A percentile compares a stretch with the other conserved stretches of the same genome.
Evolutionary conservation across 2,113 vertebrate species (phyloP).

Genomic region (Antennarius striatus): DNA sequence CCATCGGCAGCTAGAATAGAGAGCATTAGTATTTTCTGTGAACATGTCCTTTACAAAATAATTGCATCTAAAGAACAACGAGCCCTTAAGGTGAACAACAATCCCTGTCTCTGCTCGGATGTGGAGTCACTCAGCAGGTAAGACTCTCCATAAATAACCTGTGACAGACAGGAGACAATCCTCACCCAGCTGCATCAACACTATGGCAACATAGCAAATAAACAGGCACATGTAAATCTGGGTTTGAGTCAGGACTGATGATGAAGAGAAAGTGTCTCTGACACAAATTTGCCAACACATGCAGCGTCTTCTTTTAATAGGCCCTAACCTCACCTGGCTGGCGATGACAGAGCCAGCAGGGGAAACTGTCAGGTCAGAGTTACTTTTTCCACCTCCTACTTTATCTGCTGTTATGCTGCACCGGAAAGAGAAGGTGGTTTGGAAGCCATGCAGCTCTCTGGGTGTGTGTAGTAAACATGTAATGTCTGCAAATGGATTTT

Average conservation of each 20-base stretch:
- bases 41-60: too few species aligned
- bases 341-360: constrained; percentile 54
- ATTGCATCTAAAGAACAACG: too few species aligned
- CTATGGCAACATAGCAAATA: constrained; percentile 63
- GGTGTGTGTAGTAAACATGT: not conserved
- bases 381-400: constrained; percentile 61
- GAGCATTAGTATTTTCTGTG: too few species aligned
- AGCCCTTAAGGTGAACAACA: too few species aligned
- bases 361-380: constrained; percentile 42
- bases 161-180: constrained; percentile 40
- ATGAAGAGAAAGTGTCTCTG: constrained; percentile 56
- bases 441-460: not conserved
- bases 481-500: not conserved
- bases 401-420: constrained; percentile 1
- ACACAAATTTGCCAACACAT: constrained; percentile 65
- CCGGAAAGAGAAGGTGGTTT: too few species aligned
- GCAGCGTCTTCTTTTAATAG: constrained; percentile 60
- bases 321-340: constrained; percentile 48
- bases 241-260: constrained; percentile 28
- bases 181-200: too few species aligned
- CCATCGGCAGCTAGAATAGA: too few species aligned
- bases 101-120: too few species aligned
- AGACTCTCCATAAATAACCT: not conserved
- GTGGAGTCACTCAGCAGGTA: too few species aligned
- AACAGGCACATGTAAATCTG: constrained; percentile 46